phyloP scores from a whole-genome alignment of 2,113 vertebrate genomes.

The Chrysochloris asiatica region DNA sequence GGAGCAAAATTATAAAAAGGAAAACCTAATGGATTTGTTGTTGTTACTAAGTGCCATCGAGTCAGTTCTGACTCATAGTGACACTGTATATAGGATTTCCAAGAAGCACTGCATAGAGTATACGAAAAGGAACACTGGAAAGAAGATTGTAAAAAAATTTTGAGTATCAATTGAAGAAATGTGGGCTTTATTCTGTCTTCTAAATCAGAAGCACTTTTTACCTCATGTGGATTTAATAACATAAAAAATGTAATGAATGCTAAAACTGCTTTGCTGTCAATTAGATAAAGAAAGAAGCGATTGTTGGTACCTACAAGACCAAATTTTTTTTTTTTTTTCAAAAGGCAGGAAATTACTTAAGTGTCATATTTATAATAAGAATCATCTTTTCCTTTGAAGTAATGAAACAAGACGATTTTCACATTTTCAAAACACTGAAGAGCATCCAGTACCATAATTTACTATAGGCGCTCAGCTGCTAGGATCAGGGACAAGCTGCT shows the following conservation, averaged over 20 bases:
- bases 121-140: not conserved
- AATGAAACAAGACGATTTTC: constrained; percentile 59
- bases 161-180: not conserved
- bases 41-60: no score
- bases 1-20: not conserved
- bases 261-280: constrained; percentile 38
- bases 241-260: constrained; percentile 34
- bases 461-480: not conserved
- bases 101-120: not conserved
- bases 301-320: constrained; percentile 44
- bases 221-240: not conserved
- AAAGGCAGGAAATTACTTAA: constrained; percentile 58
- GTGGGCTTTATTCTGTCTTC: not conserved
- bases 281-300: constrained; percentile 44
- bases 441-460: constrained; percentile 5
- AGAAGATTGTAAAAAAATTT: not conserved
- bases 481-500: not conserved
- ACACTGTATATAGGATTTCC: no score
- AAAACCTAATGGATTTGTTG: no score
- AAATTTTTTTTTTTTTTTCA: not conserved
- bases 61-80: no score
- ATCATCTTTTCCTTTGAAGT: constrained; percentile 62
- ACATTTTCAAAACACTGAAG: constrained; percentile 67
- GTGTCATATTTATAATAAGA: constrained; percentile 63
- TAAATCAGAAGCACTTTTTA: not conserved